Evolutionary conservation across 2,888 invertebrate species (phyloP).

Genomic region (Monochamus alternatus): DNA sequence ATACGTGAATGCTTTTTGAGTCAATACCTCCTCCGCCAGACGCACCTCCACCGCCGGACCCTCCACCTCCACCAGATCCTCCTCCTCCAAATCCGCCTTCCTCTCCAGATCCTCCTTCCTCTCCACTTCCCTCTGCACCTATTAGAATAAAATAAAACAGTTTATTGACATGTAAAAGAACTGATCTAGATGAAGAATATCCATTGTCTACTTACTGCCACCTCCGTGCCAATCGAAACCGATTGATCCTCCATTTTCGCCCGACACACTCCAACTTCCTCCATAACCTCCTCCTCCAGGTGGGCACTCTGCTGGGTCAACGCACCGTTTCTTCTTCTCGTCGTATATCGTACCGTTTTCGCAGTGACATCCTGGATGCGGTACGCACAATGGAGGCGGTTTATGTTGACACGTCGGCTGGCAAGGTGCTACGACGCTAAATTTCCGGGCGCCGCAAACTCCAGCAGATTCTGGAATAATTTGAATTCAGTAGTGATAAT

Average conservation of each 20-base stretch:
- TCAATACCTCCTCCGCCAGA: not conserved
- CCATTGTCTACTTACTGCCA: too few relatives aligned
- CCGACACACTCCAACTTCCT: not conserved
- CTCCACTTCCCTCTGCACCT: not conserved
- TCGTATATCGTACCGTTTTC: not conserved
- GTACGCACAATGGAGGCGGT: not conserved
- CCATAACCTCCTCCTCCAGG: not conserved
- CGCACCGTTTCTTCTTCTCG: slow-evolving; percentile 29
- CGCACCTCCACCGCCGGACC: not conserved
- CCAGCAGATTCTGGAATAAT: not conserved
- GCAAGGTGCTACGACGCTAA: not conserved
- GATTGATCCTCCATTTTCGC: not conserved
- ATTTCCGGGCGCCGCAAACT: not conserved
- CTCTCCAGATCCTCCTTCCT: not conserved
- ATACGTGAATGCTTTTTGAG: too few relatives aligned
- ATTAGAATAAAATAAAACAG: too few relatives aligned
- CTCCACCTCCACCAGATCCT: not conserved
- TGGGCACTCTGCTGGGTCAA: not conserved
- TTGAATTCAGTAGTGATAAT: not conserved
- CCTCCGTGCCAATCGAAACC: too few relatives aligned
- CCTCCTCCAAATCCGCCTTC: not conserved
- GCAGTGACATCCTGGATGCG: not conserved
- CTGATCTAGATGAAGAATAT: too few relatives aligned
- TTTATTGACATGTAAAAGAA: too few relatives aligned
- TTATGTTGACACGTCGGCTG: not conserved